Evolutionary conservation across 2,797 vertebrate species (phyloP), one percentile per base, ranked within the genome.

Genomic region (Coregonus sp.): DNA sequence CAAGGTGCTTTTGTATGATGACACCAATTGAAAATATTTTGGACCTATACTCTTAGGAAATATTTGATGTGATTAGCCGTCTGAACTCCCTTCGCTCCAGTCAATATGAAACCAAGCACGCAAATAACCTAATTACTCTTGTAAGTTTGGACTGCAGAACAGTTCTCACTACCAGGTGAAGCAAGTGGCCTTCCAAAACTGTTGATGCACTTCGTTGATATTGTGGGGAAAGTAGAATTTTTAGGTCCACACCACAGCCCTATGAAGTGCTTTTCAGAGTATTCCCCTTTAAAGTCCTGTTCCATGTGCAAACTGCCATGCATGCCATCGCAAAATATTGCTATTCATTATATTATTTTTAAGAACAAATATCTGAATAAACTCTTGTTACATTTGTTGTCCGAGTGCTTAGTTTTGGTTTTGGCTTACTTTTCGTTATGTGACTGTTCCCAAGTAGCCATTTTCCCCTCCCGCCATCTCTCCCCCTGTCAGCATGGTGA

Each of bases 231-330:
- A 90, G 88, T 85, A 91, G 77, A 82, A 85, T 89, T 86, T 79
- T 75, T 89, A 78, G 90, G 82, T 85, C 81, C 87, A 81, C 91
- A 88, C 90, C 91, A 91, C 82, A 86, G 88, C 89, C 91, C 84
- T 83, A 84, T 87, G 82, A 92, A 92, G 87, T 91, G 87, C 90
- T 92, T 92, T 89, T 89, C 59, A 89, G 91, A 86, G 94, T 95
- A 96, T 97, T 96, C 97, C 96, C 96, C 95, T 95, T 97, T 96
- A 96, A 97, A 97, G 86, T 95, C 94, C 92, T 95, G 94, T 95
- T 97, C 94, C 95, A 95, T 97, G 95, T 95, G 96, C 96, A 95
- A 94, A 93, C 92, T 95, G 94, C 94, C 95, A 95, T 95, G 97
- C 98, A 97, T 98, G 98, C 95, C 91, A 96, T 94, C 92, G 92